Evolutionary conservation across 2,888 invertebrate genomes (phyloP), one percentile per base, ranked within the genome.

Genomic region (Melinaea marsaeus): DNA sequence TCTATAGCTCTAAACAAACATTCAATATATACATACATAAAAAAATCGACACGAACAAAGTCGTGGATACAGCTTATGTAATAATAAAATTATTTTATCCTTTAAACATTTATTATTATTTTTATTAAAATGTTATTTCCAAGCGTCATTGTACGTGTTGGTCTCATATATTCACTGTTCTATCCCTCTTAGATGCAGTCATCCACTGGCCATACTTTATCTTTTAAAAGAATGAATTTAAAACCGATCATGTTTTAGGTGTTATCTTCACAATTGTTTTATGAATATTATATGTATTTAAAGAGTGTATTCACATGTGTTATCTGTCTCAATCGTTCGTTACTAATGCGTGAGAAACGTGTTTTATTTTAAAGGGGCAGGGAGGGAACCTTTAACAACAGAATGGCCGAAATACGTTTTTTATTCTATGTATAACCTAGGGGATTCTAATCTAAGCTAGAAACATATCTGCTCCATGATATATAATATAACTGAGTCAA

Each of bases 131-230:
- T 45, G 54, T 65, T 62, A 57, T 61, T 46, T n/a, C 34, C n/a
- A 55, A 64, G 46, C 54, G 33, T 13, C n/a, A 48, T 42, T 47
- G 42, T 42, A 47, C 34, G 13, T 55, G 57, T 48, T 45, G 48
- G 48, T 60, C 45, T 55, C 22, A 63, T 57, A 58, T 54, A 56
- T 58, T 56, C 51, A 64, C 62, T 61, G 66, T 64, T 64, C 51
- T 66, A 61, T 66, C 64, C 34, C 60, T 61, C 51, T 9, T 61
- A 54, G 58, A 32, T 61, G 61, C 58, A 60, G 47, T 58, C 57
- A 65, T 33, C 63, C 58, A 58, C 63, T 60, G 64, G 64, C 61
- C 57, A 68, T 61, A 62, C 46, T 66, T 55, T 59, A 61, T 58
- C 59, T 66, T 63, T 62, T 60, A 57, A 57, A 48, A 48, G 13